Base-by-base conservation (phyloP, 2,113 vertebrate species). In the Lanius ludovicianus region DNA sequence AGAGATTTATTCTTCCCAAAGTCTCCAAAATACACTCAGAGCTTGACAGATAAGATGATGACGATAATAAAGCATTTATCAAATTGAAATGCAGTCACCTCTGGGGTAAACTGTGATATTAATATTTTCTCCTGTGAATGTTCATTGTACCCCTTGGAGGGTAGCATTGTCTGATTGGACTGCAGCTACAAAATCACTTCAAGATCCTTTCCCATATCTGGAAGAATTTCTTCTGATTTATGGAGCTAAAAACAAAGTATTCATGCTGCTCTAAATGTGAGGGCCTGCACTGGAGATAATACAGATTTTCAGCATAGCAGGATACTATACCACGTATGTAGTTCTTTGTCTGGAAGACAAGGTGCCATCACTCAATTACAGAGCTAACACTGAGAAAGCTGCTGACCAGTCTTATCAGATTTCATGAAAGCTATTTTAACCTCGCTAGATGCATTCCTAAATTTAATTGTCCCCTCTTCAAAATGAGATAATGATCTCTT, bases 61-160 rank as follows among this genome's bases (percentile, higher is more conserved):
- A 47, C 0, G 1, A 89, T 62, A 80, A 83, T 27, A 94, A 93
- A 77, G 41, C 69, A 78, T 89, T 87, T 70, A 89, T 68, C 80
- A 75, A 87, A 91, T 25, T 79, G 49, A 95, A 95, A 94, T 82
- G 31, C 53, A 76, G 81, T 84, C 77, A 91, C 37, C 73, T 93
- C 49, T 91, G n/a, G 57, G 44, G 46, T 89, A 49, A 95, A 44
- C 65, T 19, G 18, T 41, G 82, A 70, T 83, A 80, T 73, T 69
- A 80, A 46, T 80, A 68, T 69, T 87, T 91, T 84, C 30, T 87
- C 59, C 76, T 59, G 11, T 68, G 44, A 83, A 76, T 60, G 17
- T 76, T 63, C 53, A 47, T 25, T 47, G 10, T 76, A 49, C 22
- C n/a, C 33, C 42, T 60, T 59, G 33, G 56, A 91, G 63, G 89